A percentile compares a stretch with the other conserved stretches of the same genome.
Evolutionary conservation across 2,113 vertebrate species (phyloP).

Genomic region (Strix uralensis): DNA sequence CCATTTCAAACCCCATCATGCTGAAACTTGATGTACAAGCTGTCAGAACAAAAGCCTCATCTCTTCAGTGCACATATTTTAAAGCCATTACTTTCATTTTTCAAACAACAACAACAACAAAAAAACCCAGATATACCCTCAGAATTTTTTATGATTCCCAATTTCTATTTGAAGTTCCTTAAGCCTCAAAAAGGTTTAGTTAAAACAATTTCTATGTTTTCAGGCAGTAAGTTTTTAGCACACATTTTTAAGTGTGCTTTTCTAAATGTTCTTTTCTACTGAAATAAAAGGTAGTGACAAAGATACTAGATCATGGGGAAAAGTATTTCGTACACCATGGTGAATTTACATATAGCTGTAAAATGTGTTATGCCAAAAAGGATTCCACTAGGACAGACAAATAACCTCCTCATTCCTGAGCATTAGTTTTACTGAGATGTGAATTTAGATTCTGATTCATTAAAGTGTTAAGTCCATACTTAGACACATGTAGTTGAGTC

Average conservation of each 20-base stretch:
- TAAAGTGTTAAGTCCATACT: not conserved
- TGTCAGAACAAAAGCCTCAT: slow-evolving; percentile 28
- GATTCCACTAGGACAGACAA: slow-evolving; percentile 17
- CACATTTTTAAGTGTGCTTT: slow-evolving; percentile 1
- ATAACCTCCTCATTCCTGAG: not conserved
- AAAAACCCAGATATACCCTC: not conserved
- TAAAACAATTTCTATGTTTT: not conserved
- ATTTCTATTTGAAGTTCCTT: slow-evolving; percentile 18
- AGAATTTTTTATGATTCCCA: not conserved
- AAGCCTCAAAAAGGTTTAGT: not conserved
- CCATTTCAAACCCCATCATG: slow-evolving; percentile 16
- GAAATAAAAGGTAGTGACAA: not conserved
- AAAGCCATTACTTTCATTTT: slow-evolving; percentile 16
- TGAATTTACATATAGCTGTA: slow-evolving; percentile 34
- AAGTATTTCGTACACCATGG: not conserved
- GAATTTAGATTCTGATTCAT: not conserved
- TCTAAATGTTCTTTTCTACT: slow-evolving; percentile 7
- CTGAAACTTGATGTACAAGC: slow-evolving; percentile 26
- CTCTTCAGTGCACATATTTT: not conserved
- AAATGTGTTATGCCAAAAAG: not conserved
- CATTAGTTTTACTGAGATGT: not conserved
- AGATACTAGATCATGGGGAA: not conserved
- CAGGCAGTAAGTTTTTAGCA: not conserved
- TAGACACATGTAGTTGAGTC: not conserved
- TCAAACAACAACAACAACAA: not conserved